phyloP scores from a whole-genome alignment of 2,113 vertebrate species.

The Salvelinus sp. region DNA sequence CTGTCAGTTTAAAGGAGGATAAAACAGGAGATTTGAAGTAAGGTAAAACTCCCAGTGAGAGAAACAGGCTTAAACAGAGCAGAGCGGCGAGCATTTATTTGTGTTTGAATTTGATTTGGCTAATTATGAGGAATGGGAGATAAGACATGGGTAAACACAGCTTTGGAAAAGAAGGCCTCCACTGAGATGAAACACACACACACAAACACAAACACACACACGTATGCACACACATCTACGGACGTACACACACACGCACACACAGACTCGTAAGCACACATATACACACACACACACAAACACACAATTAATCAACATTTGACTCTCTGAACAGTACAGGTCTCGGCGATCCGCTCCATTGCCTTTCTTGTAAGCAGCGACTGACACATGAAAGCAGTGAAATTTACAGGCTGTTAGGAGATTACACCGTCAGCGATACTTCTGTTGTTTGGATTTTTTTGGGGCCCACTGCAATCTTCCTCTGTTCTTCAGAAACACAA shows the following conservation, averaged over 20 bases:
- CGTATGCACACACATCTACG: no score
- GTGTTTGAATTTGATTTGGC: slow-evolving; percentile 59
- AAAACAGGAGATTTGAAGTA: slow-evolving; percentile 50
- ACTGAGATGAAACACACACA: slow-evolving; percentile 56
- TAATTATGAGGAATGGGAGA: slow-evolving; percentile 56
- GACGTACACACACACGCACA: no score
- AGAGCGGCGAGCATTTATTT: slow-evolving; percentile 46
- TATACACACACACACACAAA: slow-evolving; percentile 61
- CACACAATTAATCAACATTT: slow-evolving; percentile 62
- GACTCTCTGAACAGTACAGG: slow-evolving; percentile 50
- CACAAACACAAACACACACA: slow-evolving; percentile 47
- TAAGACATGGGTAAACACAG: slow-evolving; percentile 48
- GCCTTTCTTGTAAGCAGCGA: slow-evolving; percentile 46
- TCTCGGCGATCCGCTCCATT: slow-evolving; percentile 35
- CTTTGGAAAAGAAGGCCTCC: slow-evolving; percentile 43
- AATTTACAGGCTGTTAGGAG: slow-evolving; percentile 45
- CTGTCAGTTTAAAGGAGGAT: slow-evolving; percentile 43
- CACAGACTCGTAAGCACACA: slow-evolving; percentile 11
- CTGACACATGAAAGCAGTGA: slow-evolving; percentile 59
- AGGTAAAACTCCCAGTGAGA: slow-evolving; percentile 68
- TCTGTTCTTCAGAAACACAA: no score
- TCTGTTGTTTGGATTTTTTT: no score
- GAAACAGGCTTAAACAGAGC: slow-evolving; percentile 59
- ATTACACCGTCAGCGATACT: slow-evolving; percentile 36
- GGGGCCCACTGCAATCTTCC: no score